Conservation (phyloP, 92 coral and sea anemone species). For the Porites rus region DNA sequence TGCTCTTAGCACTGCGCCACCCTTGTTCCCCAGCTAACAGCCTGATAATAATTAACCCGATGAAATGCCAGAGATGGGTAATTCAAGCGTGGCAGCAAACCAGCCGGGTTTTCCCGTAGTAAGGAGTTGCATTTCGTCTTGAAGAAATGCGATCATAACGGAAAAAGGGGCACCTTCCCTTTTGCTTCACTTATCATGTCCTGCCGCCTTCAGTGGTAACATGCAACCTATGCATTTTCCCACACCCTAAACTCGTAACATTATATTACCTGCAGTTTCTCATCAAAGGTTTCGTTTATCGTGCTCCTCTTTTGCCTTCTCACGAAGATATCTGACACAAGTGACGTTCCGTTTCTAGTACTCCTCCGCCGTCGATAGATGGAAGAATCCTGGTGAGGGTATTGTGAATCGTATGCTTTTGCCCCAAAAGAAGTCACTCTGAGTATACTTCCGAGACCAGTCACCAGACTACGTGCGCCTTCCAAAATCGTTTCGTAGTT, state of each 20-base stretch:
- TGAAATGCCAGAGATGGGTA: too few relatives aligned
- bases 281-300: background rate
- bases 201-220: too few relatives aligned
- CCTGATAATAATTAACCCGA: too few relatives aligned
- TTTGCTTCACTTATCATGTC: too few relatives aligned
- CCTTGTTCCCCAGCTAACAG: too few relatives aligned
- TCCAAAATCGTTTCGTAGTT: constrained; percentile 23
- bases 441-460: constrained; percentile 60
- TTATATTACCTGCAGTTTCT: background rate
- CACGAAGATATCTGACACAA: constrained; percentile 1
- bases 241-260: background rate
- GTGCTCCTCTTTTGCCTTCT: constrained; percentile 1
- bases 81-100: too few relatives aligned
- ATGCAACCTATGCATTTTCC: too few relatives aligned
- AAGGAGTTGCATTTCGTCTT: too few relatives aligned
- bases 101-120: too few relatives aligned
- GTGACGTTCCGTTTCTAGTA: background rate
- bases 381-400: background rate
- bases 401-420: background rate
- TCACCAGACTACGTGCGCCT: constrained; percentile 49
- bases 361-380: background rate
- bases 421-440: constrained; percentile 46
- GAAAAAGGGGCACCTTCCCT: too few relatives aligned
- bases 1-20: too few relatives aligned
- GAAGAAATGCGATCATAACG: too few relatives aligned